Evolutionary conservation across 2,113 vertebrate species (phyloP), one percentile per base, ranked within the genome.

Genomic region (Hoplias malabaricus): DNA sequence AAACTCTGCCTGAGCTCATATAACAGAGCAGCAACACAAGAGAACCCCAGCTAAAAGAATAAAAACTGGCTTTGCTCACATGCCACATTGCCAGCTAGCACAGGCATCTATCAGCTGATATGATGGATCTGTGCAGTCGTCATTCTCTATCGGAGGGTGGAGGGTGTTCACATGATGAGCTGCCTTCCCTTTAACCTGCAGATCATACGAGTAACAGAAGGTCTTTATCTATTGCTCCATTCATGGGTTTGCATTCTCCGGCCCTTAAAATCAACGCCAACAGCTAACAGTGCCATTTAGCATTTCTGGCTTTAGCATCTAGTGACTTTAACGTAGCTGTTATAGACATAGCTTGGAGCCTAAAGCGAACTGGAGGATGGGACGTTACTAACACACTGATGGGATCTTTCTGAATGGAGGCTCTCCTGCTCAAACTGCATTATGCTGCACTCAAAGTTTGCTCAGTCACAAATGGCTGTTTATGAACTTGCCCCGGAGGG

Each of bases 271-370:
- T 87, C 89, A 86, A 85, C 87, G 88, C 90, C 91, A 92, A 90
- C 91, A 87, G 88, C 88, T 90, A 85, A 75, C 88, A 88, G 87
- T 88, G 81, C 75, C 88, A 88, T 92, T 91, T 89, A 76, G 80
- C 65, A 75, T 77, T 84, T 82, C 89, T 89, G 90, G 86, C n/a
- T n/a, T n/a, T n/a, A n/a, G n/a, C n/a, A n/a, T n/a, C n/a, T 50
- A 79, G 82, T 57, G 85, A 79, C 77, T 77, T 54, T 88, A 93
- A 92, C 86, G 82, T 88, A 87, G 88, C 90, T 91, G 92, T 83
- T 87, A 85, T 83, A 74, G 88, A 88, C 85, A 79, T 79, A 78
- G 88, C 86, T 87, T 83, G 83, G 84, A 86, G 88, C 90, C 88
- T 90, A 87, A 69, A 82, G 90, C 84, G 86, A 91, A 85, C 86